phyloP scores from a whole-genome alignment of 2,888 invertebrate species.

The Kryphioiulus occultus region DNA sequence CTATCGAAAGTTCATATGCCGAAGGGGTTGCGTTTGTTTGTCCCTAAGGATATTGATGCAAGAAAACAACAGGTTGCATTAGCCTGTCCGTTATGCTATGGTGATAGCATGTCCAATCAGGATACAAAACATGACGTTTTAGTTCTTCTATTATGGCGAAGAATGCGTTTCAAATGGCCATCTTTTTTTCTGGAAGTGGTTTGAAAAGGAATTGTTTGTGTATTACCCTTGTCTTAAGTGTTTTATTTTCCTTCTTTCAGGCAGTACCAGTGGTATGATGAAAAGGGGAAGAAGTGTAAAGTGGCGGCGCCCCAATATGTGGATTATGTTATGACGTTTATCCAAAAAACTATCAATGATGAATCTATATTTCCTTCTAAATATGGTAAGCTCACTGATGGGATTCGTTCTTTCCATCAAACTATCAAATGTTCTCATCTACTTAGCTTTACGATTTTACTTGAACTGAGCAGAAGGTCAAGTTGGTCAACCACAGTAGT shows the following conservation, averaged over 20 bases:
- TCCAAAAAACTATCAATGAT: conserved; percentile 95
- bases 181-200: neutral
- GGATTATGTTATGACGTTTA: conserved; percentile 98
- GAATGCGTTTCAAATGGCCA: neutral
- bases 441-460: too few relatives aligned
- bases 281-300: conserved; percentile 97
- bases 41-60: neutral
- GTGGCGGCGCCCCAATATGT: conserved; percentile 98
- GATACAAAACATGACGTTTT: neutral
- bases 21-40: neutral
- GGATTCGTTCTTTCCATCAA: neutral
- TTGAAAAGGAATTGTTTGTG: neutral
- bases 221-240: neutral
- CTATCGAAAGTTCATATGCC: neutral
- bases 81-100: neutral
- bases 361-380: conserved; percentile 98
- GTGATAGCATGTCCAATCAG: neutral
- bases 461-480: too few relatives aligned
- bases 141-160: too few relatives aligned
- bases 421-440: too few relatives aligned
- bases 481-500: too few relatives aligned
- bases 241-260: conserved; percentile 65
- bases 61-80: neutral
- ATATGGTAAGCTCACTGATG: conserved; percentile 76
- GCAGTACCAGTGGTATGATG: conserved; percentile 97